Base-by-base conservation (phyloP, 1,140 invertebrate species). In the Battus philenor region DNA sequence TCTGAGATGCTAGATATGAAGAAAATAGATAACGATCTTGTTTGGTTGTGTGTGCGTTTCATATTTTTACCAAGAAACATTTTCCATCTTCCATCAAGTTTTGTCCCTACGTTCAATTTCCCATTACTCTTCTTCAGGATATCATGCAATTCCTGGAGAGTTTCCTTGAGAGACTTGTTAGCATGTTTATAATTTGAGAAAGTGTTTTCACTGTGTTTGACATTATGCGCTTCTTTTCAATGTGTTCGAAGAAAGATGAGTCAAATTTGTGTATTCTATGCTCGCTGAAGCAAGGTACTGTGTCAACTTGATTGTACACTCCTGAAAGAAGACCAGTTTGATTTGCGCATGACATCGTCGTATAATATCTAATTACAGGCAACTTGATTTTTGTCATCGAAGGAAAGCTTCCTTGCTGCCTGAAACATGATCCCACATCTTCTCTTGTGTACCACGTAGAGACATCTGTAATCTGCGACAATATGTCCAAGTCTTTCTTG, bases 341-440 rank as follows among this genome's bases (percentile, higher is more conserved):
- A 22, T 45, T 45, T 24, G 44, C 44, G 15, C 44, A 45, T 5
- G 30, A 22, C 44, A 45, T 45, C 9, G 22, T 45, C 0, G 17
- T 3, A 10, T 45, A 45, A 22, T 45, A 45, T 27, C 11, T 9
- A 2, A 43, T 8, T 6, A 27, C 11, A 6, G 16, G 32, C 3
- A 34, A 15, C 1, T 16, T 16, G 8, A 34, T 15, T 17, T 18
- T 34, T 2, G 13, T 16, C 1, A 5, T 3, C 13, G 6, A 2
- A 15, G 2, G 13, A 2, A 1, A 16, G 2, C 2, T n/a, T 6
- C 18, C 22, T 17, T 24, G 22, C 22, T 32, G 29, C 18, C 44
- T 33, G 18, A 45, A 45, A 16, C 16, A 33, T 2, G n/a, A 7
- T 2, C 44, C 44, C 18, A 45, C 12, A 2, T 45, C 7, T 17